These are phyloP conservation scores for Sinocyclocheilus anophthalmus DNA, from an alignment of 2,113 vertebrate genomes.

Conservation along the genomic window DNA sequence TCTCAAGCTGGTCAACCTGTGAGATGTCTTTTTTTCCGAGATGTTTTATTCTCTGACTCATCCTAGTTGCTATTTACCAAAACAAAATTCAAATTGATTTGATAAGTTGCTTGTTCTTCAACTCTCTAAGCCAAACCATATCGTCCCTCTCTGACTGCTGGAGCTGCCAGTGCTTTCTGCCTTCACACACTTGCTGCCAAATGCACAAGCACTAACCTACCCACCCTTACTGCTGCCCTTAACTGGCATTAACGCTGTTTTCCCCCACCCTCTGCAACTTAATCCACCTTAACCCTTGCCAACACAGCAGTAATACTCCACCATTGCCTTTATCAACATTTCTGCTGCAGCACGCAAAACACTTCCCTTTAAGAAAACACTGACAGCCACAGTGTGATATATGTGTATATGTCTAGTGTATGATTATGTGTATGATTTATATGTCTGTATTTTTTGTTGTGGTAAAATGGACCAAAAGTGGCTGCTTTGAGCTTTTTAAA, in stretches of 20 bases:
- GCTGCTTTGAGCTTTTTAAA: background rate
- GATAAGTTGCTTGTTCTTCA: slow-evolving; percentile 28
- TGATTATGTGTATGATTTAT: background rate
- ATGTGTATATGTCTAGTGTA: background rate
- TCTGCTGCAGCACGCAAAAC: slow-evolving; percentile 22
- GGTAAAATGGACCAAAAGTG: background rate
- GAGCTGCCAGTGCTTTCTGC: slow-evolving; percentile 38
- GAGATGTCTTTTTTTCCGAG: background rate
- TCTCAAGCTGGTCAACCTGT: slow-evolving; percentile 10
- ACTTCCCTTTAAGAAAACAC: slow-evolving; percentile 4
- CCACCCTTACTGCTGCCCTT: slow-evolving; percentile 24
- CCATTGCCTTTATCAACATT: background rate
- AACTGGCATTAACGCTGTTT: slow-evolving; percentile 25
- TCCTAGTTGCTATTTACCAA: slow-evolving; percentile 54
- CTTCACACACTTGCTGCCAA: slow-evolving; percentile 39
- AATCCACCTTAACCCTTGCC: slow-evolving; percentile 20
- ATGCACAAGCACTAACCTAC: slow-evolving; percentile 28
- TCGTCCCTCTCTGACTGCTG: slow-evolving; percentile 25
- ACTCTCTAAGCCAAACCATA: slow-evolving; percentile 30
- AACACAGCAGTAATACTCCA: background rate
- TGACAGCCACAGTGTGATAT: background rate
- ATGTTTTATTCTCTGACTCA: slow-evolving; percentile 29
- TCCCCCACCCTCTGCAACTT: background rate
- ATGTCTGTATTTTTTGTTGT: background rate
- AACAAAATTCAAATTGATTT: slow-evolving; percentile 44